Evolutionary conservation across 2,113 vertebrate genomes (phyloP), one percentile per base, ranked within the genome.

Genomic region (Salvelinus fontinalis): DNA sequence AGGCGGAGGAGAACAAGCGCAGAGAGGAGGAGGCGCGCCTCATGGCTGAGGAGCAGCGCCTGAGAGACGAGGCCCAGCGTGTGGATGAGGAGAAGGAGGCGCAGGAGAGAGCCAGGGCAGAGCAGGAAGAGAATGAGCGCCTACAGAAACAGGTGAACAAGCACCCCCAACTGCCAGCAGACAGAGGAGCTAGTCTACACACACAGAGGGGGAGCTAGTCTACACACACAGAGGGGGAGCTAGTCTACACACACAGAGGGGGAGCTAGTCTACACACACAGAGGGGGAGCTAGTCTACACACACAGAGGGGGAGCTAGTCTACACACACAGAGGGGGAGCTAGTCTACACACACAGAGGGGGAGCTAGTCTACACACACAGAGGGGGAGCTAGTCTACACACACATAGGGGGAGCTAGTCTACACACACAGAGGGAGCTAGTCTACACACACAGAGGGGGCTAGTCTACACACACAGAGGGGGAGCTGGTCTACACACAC

Each of bases 61-160:
- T n/a, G 83, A 87, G 87, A 74, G 92, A 94, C 51, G 91, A 94
- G 1, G 92, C 92, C 5, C 92, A 88, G 74, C 84, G 85, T 24
- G 69, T 87, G 71, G 85, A 85, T 75, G 90, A 91, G 29, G 92
- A 93, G 88, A 89, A 92, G 86, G 93, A 95, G 79, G 94, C 88
- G 0, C 54, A 88, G 84, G 90, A 92, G 81, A 95, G 86, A 86
- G 95, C 94, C 27, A 92, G 79, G 74, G 94, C 92, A 0, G 96
- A 98, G 82, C 91, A 93, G 81, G 96, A 97, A 86, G 95, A 98
- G 91, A 91, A 84, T n/a, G 90, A 96, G 70, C 93, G 95, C 24
- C 93, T 97, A 34, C 97, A 96, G 85, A 98, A 94, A 93, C 97
- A 97, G 95, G 97, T 97, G 68, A 1, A 22, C 4, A 9, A 2